Percentiles rank a stretch among this genome's conserved stretches.
Conservation (phyloP, 2,113 vertebrate genomes). For the Rhegmatorhina hoffmannsi region DNA sequence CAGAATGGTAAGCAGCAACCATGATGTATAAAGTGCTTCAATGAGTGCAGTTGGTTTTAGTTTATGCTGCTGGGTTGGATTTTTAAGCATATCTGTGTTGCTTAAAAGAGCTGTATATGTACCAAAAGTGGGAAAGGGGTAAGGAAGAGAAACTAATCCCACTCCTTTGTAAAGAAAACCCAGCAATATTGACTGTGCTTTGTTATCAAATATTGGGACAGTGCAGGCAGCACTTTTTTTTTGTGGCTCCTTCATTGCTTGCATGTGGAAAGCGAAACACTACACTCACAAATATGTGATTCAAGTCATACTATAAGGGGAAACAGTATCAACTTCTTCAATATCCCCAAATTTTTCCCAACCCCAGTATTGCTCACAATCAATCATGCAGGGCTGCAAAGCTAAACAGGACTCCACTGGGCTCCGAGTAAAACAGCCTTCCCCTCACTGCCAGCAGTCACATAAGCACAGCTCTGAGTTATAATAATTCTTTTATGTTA, state of each 20-base stretch:
- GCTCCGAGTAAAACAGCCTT: background rate
- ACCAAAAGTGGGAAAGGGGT: background rate
- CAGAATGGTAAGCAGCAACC: constrained; percentile 16
- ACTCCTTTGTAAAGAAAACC: accelerated
- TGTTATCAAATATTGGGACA: background rate
- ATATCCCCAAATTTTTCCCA: background rate
- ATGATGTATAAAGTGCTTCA: constrained; percentile 12
- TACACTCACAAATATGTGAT: background rate
- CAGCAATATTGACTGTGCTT: background rate
- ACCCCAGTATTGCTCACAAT: background rate
- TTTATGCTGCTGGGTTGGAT: background rate
- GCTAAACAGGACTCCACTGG: background rate
- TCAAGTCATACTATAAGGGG: background rate
- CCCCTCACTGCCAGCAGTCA: background rate
- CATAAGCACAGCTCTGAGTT: background rate
- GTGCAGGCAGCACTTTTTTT: background rate
- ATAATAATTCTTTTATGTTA: background rate
- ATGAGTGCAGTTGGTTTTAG: background rate
- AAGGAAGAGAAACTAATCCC: background rate
- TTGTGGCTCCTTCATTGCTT: background rate
- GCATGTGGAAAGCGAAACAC: background rate
- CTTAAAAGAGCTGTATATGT: background rate
- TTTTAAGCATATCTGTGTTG: background rate
- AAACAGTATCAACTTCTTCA: background rate
- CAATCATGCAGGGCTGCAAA: background rate